Percentiles rank a stretch among this genome's conserved stretches.
Evolutionary conservation across 2,888 invertebrate genomes (phyloP).

Genomic region (Phania funesta): DNA sequence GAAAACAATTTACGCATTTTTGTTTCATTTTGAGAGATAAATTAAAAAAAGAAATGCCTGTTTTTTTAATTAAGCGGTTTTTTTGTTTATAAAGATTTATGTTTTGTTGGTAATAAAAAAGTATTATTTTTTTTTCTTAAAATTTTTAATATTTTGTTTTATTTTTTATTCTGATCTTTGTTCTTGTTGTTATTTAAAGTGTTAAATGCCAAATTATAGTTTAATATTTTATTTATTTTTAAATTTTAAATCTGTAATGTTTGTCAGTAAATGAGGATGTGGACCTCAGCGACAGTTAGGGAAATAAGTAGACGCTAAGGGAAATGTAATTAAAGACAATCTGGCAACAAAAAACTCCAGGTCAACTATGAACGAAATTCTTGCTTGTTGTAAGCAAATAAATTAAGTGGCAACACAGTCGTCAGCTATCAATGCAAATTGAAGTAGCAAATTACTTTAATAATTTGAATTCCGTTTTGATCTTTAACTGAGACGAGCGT

Average conservation of each 20-base stretch:
- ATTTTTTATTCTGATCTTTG: slow-evolving; percentile 33
- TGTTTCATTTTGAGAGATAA: slow-evolving; percentile 42
- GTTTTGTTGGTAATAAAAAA: slow-evolving; percentile 64
- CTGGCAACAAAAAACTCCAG: too few relatives aligned
- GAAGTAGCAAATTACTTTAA: too few relatives aligned
- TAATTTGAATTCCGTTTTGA: too few relatives aligned
- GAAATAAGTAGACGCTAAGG: neutral
- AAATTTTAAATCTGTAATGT: slow-evolving; percentile 18
- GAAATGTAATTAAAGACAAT: slow-evolving; percentile 28
- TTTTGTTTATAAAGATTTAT: slow-evolving; percentile 56
- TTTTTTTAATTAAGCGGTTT: slow-evolving; percentile 60
- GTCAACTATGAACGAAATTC: too few relatives aligned
- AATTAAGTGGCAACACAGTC: too few relatives aligned
- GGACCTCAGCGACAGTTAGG: neutral
- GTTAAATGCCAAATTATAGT: slow-evolving; percentile 68
- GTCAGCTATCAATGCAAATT: too few relatives aligned
- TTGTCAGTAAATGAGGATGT: neutral
- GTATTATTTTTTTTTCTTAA: slow-evolving; percentile 46
- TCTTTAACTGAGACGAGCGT: too few relatives aligned
- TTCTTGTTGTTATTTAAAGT: slow-evolving; percentile 54
- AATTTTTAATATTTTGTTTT: slow-evolving; percentile 57
- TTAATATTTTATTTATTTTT: slow-evolving; percentile 45
- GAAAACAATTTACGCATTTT: slow-evolving; percentile 63
- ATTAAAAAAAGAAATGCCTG: slow-evolving; percentile 52
- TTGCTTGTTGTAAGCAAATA: too few relatives aligned